Base-by-base conservation (phyloP, 2,797 vertebrate species). In the Megalops cyprinoides region DNA sequence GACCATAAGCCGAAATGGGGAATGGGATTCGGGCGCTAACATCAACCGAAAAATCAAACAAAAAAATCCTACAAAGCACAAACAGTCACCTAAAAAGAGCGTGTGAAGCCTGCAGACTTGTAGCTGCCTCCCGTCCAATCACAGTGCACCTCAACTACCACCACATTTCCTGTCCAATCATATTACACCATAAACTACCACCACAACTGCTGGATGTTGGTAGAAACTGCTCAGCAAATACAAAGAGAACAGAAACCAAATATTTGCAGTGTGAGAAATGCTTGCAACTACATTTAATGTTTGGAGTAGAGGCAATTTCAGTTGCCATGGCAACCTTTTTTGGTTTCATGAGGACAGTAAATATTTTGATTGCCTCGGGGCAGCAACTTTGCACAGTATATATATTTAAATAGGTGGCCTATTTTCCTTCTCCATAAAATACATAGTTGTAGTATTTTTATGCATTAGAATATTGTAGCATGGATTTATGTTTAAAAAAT, bases 271-370 rank as follows among this genome's bases (percentile, higher is more conserved):
- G 74, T 8, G 56, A 81, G 31, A 76, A 42, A 67, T 51, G 73
- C 91, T 90, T 73, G 82, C 84, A 92, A 91, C 92, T 91, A 93
- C 91, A 91, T 91, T 92, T 91, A 91, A 92, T 91, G 92, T 92
- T 94, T 92, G 93, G 92, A 93, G 90, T 90, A 91, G 87, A 91
- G 91, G 92, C 92, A 76, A 89, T 92, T 94, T 93, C 87, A 62
- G 88, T 94, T 91, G 86, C 92, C 90, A 90, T 92, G 83, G 92
- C 88, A 94, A 94, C 93, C 86, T 86, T 88, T 85, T 90, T 85
- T 91, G 80, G 90, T 87, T 87, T 91, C 77, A 84, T 82, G 86
- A 86, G 88, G 91, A 93, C 86, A 90, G 89, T 91, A 93, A 93
- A 92, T 91, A 92, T 87, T 83, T 87, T 56, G 82, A 87, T 86